phyloP scores from a whole-genome alignment of 2,113 vertebrate species.

The Callocephalon fimbriatum region DNA sequence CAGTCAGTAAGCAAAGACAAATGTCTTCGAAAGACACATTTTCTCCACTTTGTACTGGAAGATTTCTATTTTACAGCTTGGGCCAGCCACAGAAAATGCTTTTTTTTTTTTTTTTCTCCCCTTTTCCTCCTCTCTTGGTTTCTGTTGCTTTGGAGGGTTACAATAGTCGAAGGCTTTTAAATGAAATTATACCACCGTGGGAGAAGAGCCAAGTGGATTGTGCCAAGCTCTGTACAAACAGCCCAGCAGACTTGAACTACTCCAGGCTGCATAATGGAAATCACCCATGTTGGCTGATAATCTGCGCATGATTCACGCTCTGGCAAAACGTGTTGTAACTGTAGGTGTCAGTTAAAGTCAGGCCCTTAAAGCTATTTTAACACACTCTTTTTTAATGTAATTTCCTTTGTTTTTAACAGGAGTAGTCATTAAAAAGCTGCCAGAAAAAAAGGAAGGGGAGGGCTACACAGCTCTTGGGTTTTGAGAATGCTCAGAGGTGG shows the following conservation, averaged over 20 bases:
- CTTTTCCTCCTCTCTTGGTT: not conserved
- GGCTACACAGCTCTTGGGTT: not conserved
- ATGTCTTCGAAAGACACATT: not conserved
- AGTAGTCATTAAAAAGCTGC: not conserved
- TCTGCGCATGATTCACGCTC: conserved; percentile 39
- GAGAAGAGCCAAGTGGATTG: not conserved
- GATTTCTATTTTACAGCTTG: not conserved
- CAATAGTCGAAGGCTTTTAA: not conserved
- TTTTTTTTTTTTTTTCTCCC: fast-evolving
- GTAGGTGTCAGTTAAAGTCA: not conserved
- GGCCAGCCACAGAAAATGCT: not conserved
- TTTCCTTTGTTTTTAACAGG: not conserved
- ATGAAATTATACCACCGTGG: not conserved
- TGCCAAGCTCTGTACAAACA: conserved; percentile 26
- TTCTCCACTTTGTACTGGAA: not conserved
- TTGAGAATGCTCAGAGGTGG: not conserved
- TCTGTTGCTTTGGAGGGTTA: not conserved
- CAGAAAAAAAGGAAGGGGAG: not conserved
- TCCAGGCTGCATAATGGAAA: conserved; percentile 23
- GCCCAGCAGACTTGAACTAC: not conserved
- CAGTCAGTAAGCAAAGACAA: fast-evolving
- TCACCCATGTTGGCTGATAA: conserved; percentile 12
- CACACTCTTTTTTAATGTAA: not conserved
- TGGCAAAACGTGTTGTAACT: not conserved
- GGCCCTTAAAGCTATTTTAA: not conserved